Evolutionary conservation across 2,888 invertebrate species (phyloP).

Genomic region (Sinodicranocentrus sp.): DNA sequence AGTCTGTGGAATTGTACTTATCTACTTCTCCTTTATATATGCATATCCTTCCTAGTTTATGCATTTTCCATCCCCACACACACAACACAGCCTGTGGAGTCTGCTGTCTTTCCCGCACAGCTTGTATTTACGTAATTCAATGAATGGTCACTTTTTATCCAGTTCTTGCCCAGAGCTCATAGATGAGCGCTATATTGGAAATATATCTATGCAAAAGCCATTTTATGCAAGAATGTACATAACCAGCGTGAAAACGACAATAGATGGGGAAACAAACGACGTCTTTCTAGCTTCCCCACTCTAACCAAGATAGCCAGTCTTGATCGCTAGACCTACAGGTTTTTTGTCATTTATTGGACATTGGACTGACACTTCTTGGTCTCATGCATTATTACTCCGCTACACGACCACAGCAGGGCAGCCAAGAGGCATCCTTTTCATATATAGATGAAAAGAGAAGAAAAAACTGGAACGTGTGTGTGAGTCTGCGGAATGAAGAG

Average conservation of each 20-base stretch:
- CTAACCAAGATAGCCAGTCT: constrained; percentile 21
- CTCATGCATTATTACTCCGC: constrained; percentile 64
- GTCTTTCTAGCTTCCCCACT: background rate
- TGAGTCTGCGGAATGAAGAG: background rate
- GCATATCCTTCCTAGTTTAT: constrained; percentile 29
- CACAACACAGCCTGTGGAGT: constrained; percentile 32
- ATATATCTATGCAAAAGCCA: too few species aligned
- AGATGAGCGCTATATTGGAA: too few species aligned
- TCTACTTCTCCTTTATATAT: constrained; percentile 22
- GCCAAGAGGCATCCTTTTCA: background rate
- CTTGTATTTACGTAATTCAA: constrained; percentile 55
- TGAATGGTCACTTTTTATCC: constrained; percentile 56
- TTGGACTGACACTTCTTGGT: constrained; percentile 64
- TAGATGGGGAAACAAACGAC: background rate
- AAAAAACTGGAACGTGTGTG: background rate
- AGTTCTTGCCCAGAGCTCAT: background rate
- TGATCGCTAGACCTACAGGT: constrained; percentile 60
- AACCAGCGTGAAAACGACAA: too few species aligned
- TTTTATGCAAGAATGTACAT: too few species aligned
- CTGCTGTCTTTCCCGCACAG: constrained; percentile 11
- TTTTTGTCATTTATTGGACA: constrained; percentile 68
- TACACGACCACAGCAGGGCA: constrained; percentile 13
- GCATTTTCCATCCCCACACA: constrained; percentile 22
- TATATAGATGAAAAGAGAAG: background rate
- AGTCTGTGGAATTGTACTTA: constrained; percentile 46